Conservation (phyloP, 2,888 invertebrate species). For the Clivina fossor region DNA sequence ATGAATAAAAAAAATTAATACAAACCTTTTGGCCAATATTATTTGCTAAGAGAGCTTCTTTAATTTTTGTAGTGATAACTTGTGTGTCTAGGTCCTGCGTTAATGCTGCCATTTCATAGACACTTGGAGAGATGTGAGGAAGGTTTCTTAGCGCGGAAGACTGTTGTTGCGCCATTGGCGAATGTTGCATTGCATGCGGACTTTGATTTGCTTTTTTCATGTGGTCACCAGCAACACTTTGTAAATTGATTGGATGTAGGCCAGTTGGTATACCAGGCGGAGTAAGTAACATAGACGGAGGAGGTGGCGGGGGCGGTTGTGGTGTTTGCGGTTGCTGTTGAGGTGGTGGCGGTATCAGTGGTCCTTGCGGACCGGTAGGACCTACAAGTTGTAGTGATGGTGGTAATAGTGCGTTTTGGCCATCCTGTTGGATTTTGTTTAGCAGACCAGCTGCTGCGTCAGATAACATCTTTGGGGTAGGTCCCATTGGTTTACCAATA, state of each 20-base stretch:
- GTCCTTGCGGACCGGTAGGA: no score
- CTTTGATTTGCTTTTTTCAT: slow-evolving; percentile 63
- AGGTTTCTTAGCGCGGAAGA: slow-evolving; percentile 69
- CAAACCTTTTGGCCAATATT: slow-evolving; percentile 93
- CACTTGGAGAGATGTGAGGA: slow-evolving; percentile 89
- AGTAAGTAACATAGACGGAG: slow-evolving; percentile 68
- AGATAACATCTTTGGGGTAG: slow-evolving; percentile 75
- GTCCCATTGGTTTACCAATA: slow-evolving; percentile 73
- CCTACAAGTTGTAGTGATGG: slow-evolving; percentile 56
- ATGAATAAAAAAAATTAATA: slow-evolving; percentile 24
- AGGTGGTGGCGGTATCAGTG: slow-evolving; percentile 54
- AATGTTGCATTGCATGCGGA: slow-evolving; percentile 57
- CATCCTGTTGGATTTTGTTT: slow-evolving; percentile 68
- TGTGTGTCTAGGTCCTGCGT: slow-evolving; percentile 97
- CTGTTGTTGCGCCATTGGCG: slow-evolving; percentile 65
- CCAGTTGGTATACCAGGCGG: slow-evolving; percentile 76
- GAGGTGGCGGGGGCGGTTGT: slow-evolving; percentile 58
- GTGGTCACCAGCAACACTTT: slow-evolving; percentile 63
- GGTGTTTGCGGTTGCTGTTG: slow-evolving; percentile 55
- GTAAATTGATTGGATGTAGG: slow-evolving; percentile 71
- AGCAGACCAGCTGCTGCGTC: slow-evolving; percentile 67
- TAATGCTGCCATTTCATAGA: slow-evolving; percentile 95
- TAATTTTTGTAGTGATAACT: slow-evolving; percentile 93
- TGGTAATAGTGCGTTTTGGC: slow-evolving; percentile 61
- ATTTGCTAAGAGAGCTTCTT: slow-evolving; percentile 93